Evolutionary conservation across 30 jellyfish, hydroid and myxozoan species (phyloP).

Genomic region (Cassiopea andromeda): DNA sequence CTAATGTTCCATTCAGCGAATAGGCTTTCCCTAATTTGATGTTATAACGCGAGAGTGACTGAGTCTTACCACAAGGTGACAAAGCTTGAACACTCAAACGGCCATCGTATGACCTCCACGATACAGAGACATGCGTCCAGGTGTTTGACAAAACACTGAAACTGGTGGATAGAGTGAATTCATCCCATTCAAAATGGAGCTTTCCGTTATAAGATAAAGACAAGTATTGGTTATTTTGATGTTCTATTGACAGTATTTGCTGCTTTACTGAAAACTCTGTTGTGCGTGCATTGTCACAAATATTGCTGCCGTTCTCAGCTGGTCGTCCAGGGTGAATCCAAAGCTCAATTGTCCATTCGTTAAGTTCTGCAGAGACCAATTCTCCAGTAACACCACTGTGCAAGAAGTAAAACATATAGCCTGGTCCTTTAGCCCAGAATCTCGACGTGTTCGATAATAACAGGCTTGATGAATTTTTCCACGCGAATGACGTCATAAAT

Average conservation of each 20-base stretch:
- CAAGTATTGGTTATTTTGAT: slow-evolving; percentile 17
- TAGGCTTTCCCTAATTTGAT: slow-evolving; percentile 27
- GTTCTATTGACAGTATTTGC: slow-evolving; percentile 58
- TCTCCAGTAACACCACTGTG: slow-evolving; percentile 45
- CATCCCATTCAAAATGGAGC: slow-evolving; percentile 57
- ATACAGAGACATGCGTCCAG: slow-evolving; percentile 60
- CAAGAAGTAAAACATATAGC: slow-evolving; percentile 55
- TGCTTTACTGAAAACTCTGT: slow-evolving; percentile 6
- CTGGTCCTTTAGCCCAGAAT: slow-evolving; percentile 55
- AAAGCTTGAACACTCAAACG: slow-evolving; percentile 34
- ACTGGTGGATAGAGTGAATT: not conserved
- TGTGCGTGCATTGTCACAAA: slow-evolving; percentile 9
- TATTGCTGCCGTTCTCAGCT: not conserved
- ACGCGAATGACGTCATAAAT: not conserved
- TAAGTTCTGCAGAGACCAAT: slow-evolving; percentile 7
- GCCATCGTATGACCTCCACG: slow-evolving; percentile 76
- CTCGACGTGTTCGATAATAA: slow-evolving; percentile 39
- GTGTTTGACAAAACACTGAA: slow-evolving; percentile 5
- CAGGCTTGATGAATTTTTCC: slow-evolving; percentile 34
- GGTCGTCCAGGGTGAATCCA: slow-evolving; percentile 60
- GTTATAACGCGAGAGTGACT: slow-evolving; percentile 8
- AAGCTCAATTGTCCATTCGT: slow-evolving; percentile 68
- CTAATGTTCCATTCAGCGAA: slow-evolving; percentile 59
- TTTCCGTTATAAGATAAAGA: slow-evolving; percentile 38
- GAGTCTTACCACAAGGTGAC: slow-evolving; percentile 17